These are phyloP conservation scores for Beris chalybata DNA, from an alignment of 2,888 invertebrate species.

Conservation along the genomic window DNA sequence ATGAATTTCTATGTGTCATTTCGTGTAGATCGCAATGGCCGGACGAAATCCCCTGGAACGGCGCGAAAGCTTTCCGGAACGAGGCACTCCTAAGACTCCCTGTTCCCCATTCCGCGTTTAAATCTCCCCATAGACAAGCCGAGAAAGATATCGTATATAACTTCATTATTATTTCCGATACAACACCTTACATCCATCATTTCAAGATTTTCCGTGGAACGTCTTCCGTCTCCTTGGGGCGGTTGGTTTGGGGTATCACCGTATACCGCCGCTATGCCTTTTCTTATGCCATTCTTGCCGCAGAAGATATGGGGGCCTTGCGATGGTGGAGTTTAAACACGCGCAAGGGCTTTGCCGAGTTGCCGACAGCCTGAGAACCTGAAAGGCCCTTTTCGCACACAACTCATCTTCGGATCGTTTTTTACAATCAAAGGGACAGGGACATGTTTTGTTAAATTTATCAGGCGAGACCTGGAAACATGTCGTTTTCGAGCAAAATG, in stretches of 20 bases:
- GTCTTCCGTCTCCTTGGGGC: constrained; percentile 3
- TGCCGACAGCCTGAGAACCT: constrained; percentile 22
- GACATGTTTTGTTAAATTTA: constrained; percentile 31
- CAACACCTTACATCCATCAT: constrained; percentile 39
- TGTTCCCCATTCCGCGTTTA: neutral
- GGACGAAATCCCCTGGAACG: neutral
- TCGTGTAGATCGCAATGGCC: constrained; percentile 12
- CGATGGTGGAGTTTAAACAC: constrained; percentile 6
- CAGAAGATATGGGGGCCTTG: neutral
- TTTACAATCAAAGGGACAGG: constrained; percentile 23
- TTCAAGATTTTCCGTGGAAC: constrained; percentile 30
- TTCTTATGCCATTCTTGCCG: neutral
- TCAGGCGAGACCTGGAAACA: constrained; percentile 14
- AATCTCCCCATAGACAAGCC: constrained; percentile 5
- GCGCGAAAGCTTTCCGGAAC: constrained; percentile 9
- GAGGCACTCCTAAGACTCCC: constrained; percentile 1
- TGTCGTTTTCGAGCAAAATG: neutral
- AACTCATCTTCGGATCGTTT: constrained; percentile 32
- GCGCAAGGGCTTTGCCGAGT: constrained; percentile 22
- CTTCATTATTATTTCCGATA: constrained; percentile 39
- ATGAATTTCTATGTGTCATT: constrained; percentile 39
- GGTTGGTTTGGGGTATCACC: neutral
- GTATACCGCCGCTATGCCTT: neutral
- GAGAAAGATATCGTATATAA: constrained; percentile 32
- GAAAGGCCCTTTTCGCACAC: constrained; percentile 26